Evolutionary conservation across 2,797 vertebrate species (phyloP), one percentile per base, ranked within the genome.

Genomic region (Helarctos malayanus): DNA sequence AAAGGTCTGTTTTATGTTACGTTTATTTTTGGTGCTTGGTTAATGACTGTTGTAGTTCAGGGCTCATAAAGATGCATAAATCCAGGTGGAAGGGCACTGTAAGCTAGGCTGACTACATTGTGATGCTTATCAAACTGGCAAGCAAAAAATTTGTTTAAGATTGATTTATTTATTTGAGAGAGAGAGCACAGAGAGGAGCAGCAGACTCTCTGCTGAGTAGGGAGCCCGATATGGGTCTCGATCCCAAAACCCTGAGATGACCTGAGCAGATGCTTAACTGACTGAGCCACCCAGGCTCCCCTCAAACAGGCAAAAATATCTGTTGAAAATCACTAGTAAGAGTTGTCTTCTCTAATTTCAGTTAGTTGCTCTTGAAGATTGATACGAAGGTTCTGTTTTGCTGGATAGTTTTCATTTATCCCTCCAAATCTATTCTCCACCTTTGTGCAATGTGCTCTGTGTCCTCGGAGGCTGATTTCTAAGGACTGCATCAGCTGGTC

Each of bases 21-120:
- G 18, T 49, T 93, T 94, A 90, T 83, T 91, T 93, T 93, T 82
- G 63, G 78, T 91, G 91, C 18, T 93, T 93, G 14, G 13, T 94
- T 69, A 87, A 83, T 73, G 80, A 61, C 9, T 80, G 6, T 56
- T 96, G 4, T 32, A 85, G 35, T 54, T 81, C 38, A 71, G 52
- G 82, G 32, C 41, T 94, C 38, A 71, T 68, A 76, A 93, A 92
- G n/a, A 85, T 81, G 45, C 12, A 57, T 57, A 81, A 49, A 82
- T 93, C 54, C 65, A 65, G 32, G 29, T 65, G 19, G 47, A 83
- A 92, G 9, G 61, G 2, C 54, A 82, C 45, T 52, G 8, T 54
- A 92, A n/a, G 25, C 35, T 49, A 16, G 21, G 52, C 23, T 83
- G 47, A 89, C 45, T 61, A 27, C 15, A 29, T 85, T 2, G 27